Base-by-base conservation (phyloP, 1,140 invertebrate genomes). In the Drosophila pectinifera region DNA sequence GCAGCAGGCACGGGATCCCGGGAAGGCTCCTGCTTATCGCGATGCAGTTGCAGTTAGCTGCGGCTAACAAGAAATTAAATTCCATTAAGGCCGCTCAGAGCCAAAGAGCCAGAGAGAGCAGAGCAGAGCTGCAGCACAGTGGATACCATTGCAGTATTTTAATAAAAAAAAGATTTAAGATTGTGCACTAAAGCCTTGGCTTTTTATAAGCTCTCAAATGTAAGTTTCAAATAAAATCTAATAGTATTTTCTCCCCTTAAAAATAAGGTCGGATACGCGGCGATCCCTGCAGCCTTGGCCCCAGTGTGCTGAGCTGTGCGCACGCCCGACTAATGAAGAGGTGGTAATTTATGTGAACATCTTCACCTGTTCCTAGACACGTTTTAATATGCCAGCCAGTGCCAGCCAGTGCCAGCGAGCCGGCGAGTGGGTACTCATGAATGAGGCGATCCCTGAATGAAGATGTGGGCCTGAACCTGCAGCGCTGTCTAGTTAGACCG, bases 261-360 rank as follows among this genome's bases (percentile, higher is more conserved):
- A 34, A n/a, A 13, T 7, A 13, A 13, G n/a, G n/a, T n/a, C n/a
- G n/a, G n/a, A n/a, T n/a, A n/a, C n/a, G n/a, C n/a, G n/a, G n/a
- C n/a, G n/a, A n/a, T n/a, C n/a, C n/a, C n/a, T n/a, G n/a, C n/a
- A n/a, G n/a, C n/a, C n/a, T 28, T 31, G 13, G 41, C 10, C 16
- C 79, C 81, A 86, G 62, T 58, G 78, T 85, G 59, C 65, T 58
- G 59, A 34, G 63, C 22, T 39, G 34, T 43, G 41, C 48, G 45
- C 56, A 74, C 68, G 62, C 73, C 58, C 56, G 42, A 58, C 80
- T 88, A 89, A 89, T 90, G 85, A 89, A 89, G 85, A 89, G 85
- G 85, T 90, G 86, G 85, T 89, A 89, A 89, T 89, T 89, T 89
- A 89, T 89, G 78, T 90, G 80, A 73, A 83, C 73, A 85, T 90